Base-by-base conservation (phyloP, 2,113 vertebrate genomes). In the Loxodonta africana region DNA sequence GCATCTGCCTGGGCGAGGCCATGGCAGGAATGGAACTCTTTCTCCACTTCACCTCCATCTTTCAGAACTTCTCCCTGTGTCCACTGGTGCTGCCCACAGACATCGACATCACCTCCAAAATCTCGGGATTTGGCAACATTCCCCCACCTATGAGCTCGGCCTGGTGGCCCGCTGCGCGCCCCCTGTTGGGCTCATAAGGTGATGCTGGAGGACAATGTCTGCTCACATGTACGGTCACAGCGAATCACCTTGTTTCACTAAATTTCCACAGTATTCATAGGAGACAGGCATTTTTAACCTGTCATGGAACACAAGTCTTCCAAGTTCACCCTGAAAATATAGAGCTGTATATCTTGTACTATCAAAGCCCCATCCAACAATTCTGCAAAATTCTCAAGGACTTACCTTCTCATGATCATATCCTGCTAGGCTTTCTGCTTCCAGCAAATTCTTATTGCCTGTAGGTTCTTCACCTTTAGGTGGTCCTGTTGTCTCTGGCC, bases 21-120 rank as follows among this genome's bases (percentile, higher is more conserved):
- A 63, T 98, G 98, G 98, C 98, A 15, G 95, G 97, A 7, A 98
- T 98, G 98, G 98, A 98, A 63, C 97, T 98, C 69, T 98, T 98
- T 37, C 92, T 98, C 12, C 98, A 98, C 88, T 94, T 98, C 74
- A 98, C 97, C 33, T 95, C 97, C 62, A 88, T 98, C 28, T 88
- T 98, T 46, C 98, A 98, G 92, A 98, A 95, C 53, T 98, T 98
- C 95, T 97, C 96, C 0, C 92, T 98, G 0, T 84, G n/a, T 4
- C 17, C 98, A 0, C 85, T 96, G 5, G 88, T 98, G 48, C 91
- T 97, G 0, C 93, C 95, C 0, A 87, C 80, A 1, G 97, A 98
- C 37, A 95, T 98, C 1, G 92, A 98, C n/a, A 51, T 96, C 87
- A 82, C 93, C 2, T 97, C 96, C 11, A 57, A 10, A 63, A 15